Evolutionary conservation across 2,797 vertebrate genomes (phyloP).

Genomic region (Falco novaeseelandiae): DNA sequence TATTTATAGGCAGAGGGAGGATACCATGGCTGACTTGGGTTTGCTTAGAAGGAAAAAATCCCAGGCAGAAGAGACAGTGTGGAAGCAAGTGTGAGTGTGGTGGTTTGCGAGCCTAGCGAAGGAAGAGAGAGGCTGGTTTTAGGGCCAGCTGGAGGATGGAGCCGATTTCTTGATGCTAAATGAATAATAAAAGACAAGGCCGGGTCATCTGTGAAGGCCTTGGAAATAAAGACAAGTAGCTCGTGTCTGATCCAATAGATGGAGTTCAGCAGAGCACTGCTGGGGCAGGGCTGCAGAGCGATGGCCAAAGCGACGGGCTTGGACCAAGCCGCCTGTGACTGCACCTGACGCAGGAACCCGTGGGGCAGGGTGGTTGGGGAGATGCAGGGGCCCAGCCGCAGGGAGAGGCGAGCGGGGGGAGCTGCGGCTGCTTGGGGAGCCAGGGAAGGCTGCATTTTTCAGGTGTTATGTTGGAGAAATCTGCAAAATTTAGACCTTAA

Average conservation of each 20-base stretch:
- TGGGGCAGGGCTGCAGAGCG: not conserved
- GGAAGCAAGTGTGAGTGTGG: rapidly evolving
- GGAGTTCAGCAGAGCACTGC: not conserved
- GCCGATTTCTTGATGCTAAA: not conserved
- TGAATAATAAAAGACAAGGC: conserved; percentile 1
- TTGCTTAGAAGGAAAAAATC: not conserved
- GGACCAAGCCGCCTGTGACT: not conserved
- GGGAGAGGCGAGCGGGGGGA: not conserved
- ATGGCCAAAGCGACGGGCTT: not conserved
- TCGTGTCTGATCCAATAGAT: not conserved
- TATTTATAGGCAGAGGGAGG: not conserved
- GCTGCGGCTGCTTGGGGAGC: not conserved
- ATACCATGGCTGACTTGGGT: not conserved
- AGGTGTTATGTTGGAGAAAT: not conserved
- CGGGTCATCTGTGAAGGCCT: not conserved
- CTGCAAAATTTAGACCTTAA: not conserved
- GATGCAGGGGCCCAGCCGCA: not conserved
- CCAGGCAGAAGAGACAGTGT: not conserved
- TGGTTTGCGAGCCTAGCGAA: not conserved
- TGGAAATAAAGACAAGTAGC: conserved; percentile 1
- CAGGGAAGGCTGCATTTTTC: not conserved
- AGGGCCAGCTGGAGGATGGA: not conserved
- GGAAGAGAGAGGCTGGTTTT: not conserved
- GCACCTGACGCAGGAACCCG: not conserved
- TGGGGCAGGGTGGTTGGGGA: not conserved